Evolutionary conservation across 1,140 invertebrate genomes (phyloP).

Genomic region (Drosophila mayri): DNA sequence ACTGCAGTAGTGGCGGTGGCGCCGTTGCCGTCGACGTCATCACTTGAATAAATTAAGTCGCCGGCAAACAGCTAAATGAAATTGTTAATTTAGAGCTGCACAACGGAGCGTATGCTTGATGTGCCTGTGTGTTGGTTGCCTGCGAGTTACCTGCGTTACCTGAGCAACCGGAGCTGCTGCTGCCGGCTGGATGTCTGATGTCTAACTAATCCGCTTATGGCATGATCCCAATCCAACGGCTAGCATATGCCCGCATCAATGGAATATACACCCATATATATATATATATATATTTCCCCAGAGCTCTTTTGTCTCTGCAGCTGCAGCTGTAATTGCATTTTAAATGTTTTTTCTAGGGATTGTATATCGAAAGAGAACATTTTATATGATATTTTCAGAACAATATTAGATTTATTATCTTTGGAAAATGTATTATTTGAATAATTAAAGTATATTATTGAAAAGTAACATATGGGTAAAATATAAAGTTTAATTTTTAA

Average conservation of each 20-base stretch:
- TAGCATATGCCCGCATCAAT: constrained; percentile 49
- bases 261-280: constrained; percentile 6
- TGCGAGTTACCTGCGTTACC: constrained; percentile 16
- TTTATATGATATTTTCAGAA: not conserved
- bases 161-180: constrained; percentile 13
- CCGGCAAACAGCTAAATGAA: constrained; percentile 68
- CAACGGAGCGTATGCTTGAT: constrained; percentile 73
- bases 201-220: constrained; percentile 73
- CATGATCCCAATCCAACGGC: constrained; percentile 54
- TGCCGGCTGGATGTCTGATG: constrained; percentile 21
- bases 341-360: constrained; percentile 53
- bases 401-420: not conserved
- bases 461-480: not conserved
- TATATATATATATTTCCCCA: not conserved
- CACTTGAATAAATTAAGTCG: constrained; percentile 76
- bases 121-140: constrained; percentile 35
- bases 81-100: constrained; percentile 75
- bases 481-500: not conserved
- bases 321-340: constrained; percentile 69
- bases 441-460: not conserved
- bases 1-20: constrained; percentile 26
- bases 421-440: not conserved
- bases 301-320: constrained; percentile 14
- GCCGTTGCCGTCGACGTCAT: constrained; percentile 44
- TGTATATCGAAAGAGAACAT: not conserved